Conservation (phyloP, 1,140 invertebrate genomes). For the Drosophila pseudoobscura region DNA sequence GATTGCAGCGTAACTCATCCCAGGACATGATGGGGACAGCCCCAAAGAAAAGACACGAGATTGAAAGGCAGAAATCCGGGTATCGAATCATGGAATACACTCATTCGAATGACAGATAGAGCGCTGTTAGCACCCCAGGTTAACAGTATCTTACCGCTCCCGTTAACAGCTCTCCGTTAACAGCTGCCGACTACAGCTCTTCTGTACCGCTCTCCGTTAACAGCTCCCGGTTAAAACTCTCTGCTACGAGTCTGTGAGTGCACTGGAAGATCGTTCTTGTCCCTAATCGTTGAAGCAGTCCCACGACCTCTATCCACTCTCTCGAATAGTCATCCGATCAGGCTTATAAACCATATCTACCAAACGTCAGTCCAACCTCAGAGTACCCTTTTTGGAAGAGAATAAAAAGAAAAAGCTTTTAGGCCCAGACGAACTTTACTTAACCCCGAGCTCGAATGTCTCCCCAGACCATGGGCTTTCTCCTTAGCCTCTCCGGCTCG, state of each 20-base stretch:
- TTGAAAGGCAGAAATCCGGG: background rate
- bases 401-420: slow-evolving; percentile 67
- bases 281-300: too few species aligned
- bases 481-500: background rate
- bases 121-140: too few species aligned
- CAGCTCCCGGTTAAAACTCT: too few species aligned
- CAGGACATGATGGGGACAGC: slow-evolving; percentile 4
- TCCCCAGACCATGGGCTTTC: background rate
- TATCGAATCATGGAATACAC: background rate
- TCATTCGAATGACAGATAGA: background rate
- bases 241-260: too few species aligned
- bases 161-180: too few species aligned
- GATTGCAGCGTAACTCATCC: slow-evolving; percentile 52
- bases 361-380: background rate
- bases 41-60: background rate
- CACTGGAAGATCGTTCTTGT: too few species aligned
- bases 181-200: too few species aligned
- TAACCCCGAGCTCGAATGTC: slow-evolving; percentile 36
- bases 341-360: too few species aligned
- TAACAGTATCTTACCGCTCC: too few species aligned
- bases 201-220: too few species aligned
- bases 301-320: too few species aligned
- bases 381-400: slow-evolving; percentile 3
- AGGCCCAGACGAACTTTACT: slow-evolving; percentile 52
- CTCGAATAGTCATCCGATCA: too few species aligned